These are phyloP conservation scores for Coilia nasus DNA, from an alignment of 2,797 vertebrate species.

Conservation along the genomic window DNA sequence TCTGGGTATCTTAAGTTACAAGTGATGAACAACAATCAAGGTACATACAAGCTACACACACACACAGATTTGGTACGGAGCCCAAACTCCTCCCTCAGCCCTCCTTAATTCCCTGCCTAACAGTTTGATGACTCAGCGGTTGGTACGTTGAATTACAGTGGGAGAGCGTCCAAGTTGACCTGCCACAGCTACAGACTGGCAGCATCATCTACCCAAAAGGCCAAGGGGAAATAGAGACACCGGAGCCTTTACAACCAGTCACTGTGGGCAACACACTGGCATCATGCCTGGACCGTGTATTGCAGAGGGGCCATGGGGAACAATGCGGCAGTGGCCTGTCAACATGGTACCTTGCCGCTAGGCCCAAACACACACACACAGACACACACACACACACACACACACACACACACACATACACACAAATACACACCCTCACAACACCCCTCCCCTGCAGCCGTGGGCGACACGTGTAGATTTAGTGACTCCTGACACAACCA, in stretches of 20 bases:
- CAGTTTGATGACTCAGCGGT: constrained; percentile 53
- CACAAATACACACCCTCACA: background rate
- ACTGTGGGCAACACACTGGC: constrained; percentile 35
- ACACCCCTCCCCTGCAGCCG: background rate
- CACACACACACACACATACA: constrained; percentile 17
- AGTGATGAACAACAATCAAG: too few species aligned
- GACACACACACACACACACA: constrained; percentile 9
- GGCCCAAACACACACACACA: background rate
- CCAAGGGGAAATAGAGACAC: constrained; percentile 60
- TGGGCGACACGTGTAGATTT: background rate
- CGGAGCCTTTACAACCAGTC: constrained; percentile 45
- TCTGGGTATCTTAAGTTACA: too few species aligned
- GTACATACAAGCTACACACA: background rate
- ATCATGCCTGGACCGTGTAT: constrained; percentile 8
- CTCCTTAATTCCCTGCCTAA: constrained; percentile 45
- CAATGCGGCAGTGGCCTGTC: background rate
- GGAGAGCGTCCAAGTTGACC: constrained; percentile 67
- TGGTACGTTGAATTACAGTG: constrained; percentile 56
- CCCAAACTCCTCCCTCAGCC: constrained; percentile 38
- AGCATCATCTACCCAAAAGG: constrained; percentile 61
- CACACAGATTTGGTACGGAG: constrained; percentile 43
- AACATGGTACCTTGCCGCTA: constrained; percentile 12
- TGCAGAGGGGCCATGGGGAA: background rate
- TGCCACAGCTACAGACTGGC: constrained; percentile 43
- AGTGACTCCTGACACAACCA: background rate